phyloP scores from a whole-genome alignment of 2,888 invertebrate species.

The Drosophila diplacantha region DNA sequence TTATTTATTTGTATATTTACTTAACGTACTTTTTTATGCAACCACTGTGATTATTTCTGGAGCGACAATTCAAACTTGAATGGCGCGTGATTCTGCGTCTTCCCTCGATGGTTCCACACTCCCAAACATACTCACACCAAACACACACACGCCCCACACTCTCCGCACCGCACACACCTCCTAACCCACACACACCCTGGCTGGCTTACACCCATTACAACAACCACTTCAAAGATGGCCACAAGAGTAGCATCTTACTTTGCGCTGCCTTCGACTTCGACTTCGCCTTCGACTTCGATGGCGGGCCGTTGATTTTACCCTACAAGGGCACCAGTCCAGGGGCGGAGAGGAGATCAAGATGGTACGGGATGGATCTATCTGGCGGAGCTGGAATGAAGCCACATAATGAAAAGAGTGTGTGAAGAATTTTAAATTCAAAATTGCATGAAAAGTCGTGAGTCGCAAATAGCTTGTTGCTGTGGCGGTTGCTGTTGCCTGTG shows the following conservation, averaged over 20 bases:
- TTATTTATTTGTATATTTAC: not conserved
- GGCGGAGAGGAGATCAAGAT: not conserved
- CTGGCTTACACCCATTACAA: slow-evolving; percentile 60
- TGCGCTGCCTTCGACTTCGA: slow-evolving; percentile 44
- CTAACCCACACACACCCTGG: slow-evolving; percentile 14
- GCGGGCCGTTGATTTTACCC: slow-evolving; percentile 54
- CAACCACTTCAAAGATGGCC: slow-evolving; percentile 71
- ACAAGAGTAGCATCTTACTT: slow-evolving; percentile 72
- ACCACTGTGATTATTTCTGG: slow-evolving; percentile 47
- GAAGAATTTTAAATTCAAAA: slow-evolving; percentile 74
- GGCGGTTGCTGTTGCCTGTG: slow-evolving; percentile 20
- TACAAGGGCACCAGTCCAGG: slow-evolving; percentile 23
- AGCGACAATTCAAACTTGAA: slow-evolving; percentile 67
- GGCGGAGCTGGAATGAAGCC: slow-evolving; percentile 54
- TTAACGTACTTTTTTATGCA: no score
- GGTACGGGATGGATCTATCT: slow-evolving; percentile 16
- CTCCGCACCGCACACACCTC: slow-evolving; percentile 7
- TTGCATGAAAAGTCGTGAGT: slow-evolving; percentile 74
- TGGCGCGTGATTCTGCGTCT: slow-evolving; percentile 71
- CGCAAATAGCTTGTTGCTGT: slow-evolving; percentile 70
- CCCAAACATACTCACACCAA: slow-evolving; percentile 15
- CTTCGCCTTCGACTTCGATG: slow-evolving; percentile 52
- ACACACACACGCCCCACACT: slow-evolving; percentile 18
- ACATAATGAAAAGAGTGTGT: slow-evolving; percentile 74
- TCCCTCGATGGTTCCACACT: slow-evolving; percentile 47